Conservation (phyloP, 37 sponge, comb jelly and placozoan genomes). For the Axinella damicornis region DNA sequence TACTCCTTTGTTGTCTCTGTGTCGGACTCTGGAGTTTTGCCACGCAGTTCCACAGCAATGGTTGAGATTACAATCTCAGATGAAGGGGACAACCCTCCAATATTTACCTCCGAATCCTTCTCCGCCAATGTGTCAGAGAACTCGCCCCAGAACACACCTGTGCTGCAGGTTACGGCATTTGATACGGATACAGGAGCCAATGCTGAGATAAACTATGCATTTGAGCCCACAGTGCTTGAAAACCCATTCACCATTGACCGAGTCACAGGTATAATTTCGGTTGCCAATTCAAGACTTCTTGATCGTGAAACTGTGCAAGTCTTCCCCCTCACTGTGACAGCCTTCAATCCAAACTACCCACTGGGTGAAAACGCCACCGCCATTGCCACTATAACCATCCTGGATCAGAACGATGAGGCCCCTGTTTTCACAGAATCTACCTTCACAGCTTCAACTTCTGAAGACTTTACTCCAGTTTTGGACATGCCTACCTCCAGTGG, state of each 20-base stretch:
- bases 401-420: constrained; percentile 61
- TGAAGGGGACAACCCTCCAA: constrained; percentile 69
- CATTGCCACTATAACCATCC: constrained; percentile 20
- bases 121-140: constrained; percentile 30
- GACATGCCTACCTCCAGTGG: not conserved
- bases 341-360: constrained; percentile 31
- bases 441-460: not conserved
- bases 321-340: constrained; percentile 14
- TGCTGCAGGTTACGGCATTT: constrained; percentile 36
- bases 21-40: constrained; percentile 17
- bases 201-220: constrained; percentile 33
- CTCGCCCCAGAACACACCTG: constrained; percentile 31
- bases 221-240: not conserved
- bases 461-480: constrained; percentile 53
- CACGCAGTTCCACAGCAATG: not conserved
- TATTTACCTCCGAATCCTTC: constrained; percentile 16
- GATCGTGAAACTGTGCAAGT: constrained; percentile 24
- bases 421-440: constrained; percentile 27
- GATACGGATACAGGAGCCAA: constrained; percentile 51
- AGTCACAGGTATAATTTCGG: constrained; percentile 45
- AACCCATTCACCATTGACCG: constrained; percentile 52
- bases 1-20: constrained; percentile 26
- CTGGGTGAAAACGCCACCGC: not conserved
- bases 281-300: constrained; percentile 12
- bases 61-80: constrained; percentile 36